Conservation (phyloP, 1,140 invertebrate genomes). For the Drosophila persimilis region DNA sequence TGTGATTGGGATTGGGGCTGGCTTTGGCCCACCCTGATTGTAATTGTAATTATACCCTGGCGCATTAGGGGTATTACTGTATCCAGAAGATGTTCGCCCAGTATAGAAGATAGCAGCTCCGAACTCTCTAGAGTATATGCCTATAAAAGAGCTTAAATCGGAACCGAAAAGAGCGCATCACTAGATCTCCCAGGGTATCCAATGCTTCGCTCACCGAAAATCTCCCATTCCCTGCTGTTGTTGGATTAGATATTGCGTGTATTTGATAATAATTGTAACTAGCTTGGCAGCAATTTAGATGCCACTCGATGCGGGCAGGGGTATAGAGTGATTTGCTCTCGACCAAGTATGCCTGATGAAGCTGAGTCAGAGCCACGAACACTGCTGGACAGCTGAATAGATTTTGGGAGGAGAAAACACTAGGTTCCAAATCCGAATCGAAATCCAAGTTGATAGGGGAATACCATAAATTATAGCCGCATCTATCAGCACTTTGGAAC, state of each 20-base stretch:
- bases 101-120: too few relatives aligned
- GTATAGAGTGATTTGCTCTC: slow-evolving; percentile 32
- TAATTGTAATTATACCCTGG: slow-evolving; percentile 61
- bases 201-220: too few relatives aligned
- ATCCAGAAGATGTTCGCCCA: too few relatives aligned
- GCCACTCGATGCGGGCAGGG: slow-evolving; percentile 24
- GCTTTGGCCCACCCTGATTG: slow-evolving; percentile 56
- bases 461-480: slow-evolving; percentile 19
- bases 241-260: slow-evolving; percentile 50
- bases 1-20: slow-evolving; percentile 15
- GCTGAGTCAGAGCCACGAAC: slow-evolving; percentile 15
- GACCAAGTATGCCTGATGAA: slow-evolving; percentile 8
- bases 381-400: not conserved
- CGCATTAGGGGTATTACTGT: slow-evolving; percentile 1
- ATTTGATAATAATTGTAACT: slow-evolving; percentile 73
- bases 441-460: not conserved
- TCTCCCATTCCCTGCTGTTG: slow-evolving; percentile 14
- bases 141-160: too few relatives aligned
- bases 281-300: slow-evolving; percentile 62
- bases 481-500: slow-evolving; percentile 9
- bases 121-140: too few relatives aligned
- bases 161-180: too few relatives aligned
- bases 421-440: too few relatives aligned
- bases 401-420: too few relatives aligned
- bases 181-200: too few relatives aligned